Evolutionary conservation across 37 sponge, comb jelly and placozoan genomes (phyloP), one percentile per base, ranked within the genome.

Genomic region (Amphimedon queenslandica): DNA sequence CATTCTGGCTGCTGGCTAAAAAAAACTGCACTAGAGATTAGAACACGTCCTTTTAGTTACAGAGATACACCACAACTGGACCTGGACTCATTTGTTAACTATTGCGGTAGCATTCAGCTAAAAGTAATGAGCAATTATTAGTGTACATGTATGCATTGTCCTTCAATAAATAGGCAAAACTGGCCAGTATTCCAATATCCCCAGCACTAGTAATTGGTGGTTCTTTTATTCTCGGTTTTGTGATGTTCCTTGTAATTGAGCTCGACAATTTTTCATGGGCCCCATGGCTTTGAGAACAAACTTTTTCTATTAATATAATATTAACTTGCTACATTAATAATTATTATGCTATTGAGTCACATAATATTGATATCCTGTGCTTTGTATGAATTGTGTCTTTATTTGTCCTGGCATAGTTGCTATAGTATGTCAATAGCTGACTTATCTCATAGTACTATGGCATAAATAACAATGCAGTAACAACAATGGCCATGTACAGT

Each of bases 41-140:
- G 87, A 13, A 58, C 91, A 0, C 77, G 91, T 0, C 91, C 91
- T 10, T 90, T 82, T 67, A 74, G 69, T 75, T 90, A 90, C 74
- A 57, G 32, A 3, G 91, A 90, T 63, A 85, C 87, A 21, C 78
- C 91, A 2, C 86, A 85, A 40, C 70, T 85, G 24, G 83, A 82
- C 43, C 66, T 90, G 31, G 91, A 90, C 76, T 90, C 91, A 27
- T 31, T 90, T 42, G 71, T 85, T 40, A 61, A 57, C 53, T 90
- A 72, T 72, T 72, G 77, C n/a, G 31, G 71, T 18, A 37, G 66
- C 20, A 64, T 78, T 41, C 77, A 69, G 24, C 63, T 84, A 42
- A 86, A 57, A 47, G 87, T 86, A 68, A 80, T n/a, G n/a, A n/a
- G n/a, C n/a, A n/a, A 47, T 18, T 13, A 47, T 47, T 47, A 18